phyloP scores from a whole-genome alignment of 2,888 invertebrate species.

The Ectemnius lituratus region DNA sequence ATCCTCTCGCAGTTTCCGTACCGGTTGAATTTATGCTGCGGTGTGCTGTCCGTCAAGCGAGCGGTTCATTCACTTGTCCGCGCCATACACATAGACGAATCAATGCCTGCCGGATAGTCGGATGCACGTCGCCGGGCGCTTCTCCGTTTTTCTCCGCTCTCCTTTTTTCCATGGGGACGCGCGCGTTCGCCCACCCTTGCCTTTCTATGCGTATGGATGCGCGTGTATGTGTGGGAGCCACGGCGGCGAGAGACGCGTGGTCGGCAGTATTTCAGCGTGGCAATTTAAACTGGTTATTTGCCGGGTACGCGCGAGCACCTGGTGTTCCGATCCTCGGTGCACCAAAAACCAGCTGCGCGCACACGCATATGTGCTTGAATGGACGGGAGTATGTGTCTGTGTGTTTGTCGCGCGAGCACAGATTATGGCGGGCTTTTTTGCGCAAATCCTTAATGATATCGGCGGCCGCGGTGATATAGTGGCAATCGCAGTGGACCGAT shows the following conservation, averaged over 20 bases:
- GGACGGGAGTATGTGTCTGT: too few species aligned
- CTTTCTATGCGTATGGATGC: too few species aligned
- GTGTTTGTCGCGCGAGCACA: slow-evolving; percentile 12
- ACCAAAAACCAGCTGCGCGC: slow-evolving; percentile 59
- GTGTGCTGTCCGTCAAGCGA: too few species aligned
- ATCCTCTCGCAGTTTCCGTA: neutral
- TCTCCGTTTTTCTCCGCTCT: too few species aligned
- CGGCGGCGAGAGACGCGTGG: too few species aligned
- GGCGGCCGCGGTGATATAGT: slow-evolving; percentile 39
- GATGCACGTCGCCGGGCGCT: too few species aligned
- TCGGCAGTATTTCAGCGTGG: slow-evolving; percentile 51
- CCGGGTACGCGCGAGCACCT: slow-evolving; percentile 56
- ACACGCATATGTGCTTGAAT: slow-evolving; percentile 3
- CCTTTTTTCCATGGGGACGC: too few species aligned
- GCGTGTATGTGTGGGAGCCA: too few species aligned
- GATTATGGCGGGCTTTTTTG: slow-evolving; percentile 45
- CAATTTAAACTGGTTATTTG: slow-evolving; percentile 61
- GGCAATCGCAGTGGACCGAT: slow-evolving; percentile 21
- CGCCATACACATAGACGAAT: neutral
- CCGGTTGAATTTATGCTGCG: too few species aligned
- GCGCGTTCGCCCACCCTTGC: too few species aligned
- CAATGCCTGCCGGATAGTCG: too few species aligned
- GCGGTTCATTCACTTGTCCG: slow-evolving; percentile 3
- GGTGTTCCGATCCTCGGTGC: slow-evolving; percentile 46
- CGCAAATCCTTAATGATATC: slow-evolving; percentile 44